These are phyloP conservation scores for Hirtodrosophila duncani DNA, from an alignment of 2,888 invertebrate species.

Conservation along the genomic window DNA sequence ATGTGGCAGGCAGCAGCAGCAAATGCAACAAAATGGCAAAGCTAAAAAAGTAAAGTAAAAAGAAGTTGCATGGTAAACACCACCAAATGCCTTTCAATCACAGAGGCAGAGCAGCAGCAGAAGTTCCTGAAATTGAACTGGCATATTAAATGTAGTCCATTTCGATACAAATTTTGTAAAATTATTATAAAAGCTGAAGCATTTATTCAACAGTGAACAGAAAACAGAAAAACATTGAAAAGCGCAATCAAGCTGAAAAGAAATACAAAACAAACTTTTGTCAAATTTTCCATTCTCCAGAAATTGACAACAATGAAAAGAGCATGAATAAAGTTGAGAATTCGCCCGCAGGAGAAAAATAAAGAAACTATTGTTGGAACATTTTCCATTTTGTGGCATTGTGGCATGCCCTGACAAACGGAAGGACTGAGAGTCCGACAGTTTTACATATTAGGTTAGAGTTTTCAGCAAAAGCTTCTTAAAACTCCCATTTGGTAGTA, in stretches of 20 bases:
- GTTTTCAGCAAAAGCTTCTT: too few species aligned
- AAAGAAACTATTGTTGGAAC: conserved; percentile 44
- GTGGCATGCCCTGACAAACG: too few species aligned
- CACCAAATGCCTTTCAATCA: conserved; percentile 57
- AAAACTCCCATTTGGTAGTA: too few species aligned
- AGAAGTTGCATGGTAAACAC: neutral
- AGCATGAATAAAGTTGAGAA: conserved; percentile 52
- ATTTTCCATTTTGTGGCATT: conserved; percentile 39
- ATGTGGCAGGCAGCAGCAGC: too few species aligned
- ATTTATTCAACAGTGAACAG: conserved; percentile 40
- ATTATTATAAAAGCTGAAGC: conserved; percentile 27
- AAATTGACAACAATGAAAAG: conserved; percentile 31
- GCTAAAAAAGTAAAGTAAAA: conserved; percentile 3
- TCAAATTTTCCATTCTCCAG: conserved; percentile 1
- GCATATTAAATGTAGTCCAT: conserved; percentile 8
- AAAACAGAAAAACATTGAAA: conserved; percentile 3
- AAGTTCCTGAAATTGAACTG: conserved; percentile 37
- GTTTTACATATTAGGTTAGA: too few species aligned
- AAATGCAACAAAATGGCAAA: conserved; percentile 59
- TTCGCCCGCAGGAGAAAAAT: conserved; percentile 28
- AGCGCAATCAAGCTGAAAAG: conserved; percentile 20
- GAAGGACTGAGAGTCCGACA: too few species aligned
- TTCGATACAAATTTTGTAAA: too few species aligned
- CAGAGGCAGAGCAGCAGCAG: conserved; percentile 13
- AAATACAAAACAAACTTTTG: conserved; percentile 13